Evolutionary conservation across 2,113 vertebrate genomes (phyloP).

Genomic region (Gopherus evgoodei): DNA sequence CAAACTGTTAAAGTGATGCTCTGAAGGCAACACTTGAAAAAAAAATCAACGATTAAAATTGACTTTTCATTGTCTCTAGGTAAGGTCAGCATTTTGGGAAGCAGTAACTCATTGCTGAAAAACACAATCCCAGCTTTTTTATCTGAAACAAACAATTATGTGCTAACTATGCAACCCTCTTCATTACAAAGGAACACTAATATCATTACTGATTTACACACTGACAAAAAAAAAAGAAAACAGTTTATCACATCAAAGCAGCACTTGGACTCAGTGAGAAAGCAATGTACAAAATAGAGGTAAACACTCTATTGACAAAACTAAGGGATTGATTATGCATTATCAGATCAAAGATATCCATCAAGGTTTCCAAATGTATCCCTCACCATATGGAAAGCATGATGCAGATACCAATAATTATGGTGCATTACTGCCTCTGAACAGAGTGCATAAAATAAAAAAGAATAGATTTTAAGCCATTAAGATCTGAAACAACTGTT

Average conservation of each 20-base stretch:
- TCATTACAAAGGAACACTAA: not conserved
- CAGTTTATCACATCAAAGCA: not conserved
- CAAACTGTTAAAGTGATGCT: not conserved
- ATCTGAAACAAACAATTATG: not conserved
- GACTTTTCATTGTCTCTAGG: not conserved
- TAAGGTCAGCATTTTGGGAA: not conserved
- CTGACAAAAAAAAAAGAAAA: not conserved
- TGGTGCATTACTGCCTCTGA: not conserved
- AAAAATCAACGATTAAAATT: fast-evolving
- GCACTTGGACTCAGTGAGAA: not conserved
- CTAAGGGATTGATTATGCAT: not conserved
- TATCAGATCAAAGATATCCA: not conserved
- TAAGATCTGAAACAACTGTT: fast-evolving
- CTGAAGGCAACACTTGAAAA: fast-evolving
- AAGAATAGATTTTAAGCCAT: fast-evolving
- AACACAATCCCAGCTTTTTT: not conserved
- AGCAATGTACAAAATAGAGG: conserved; percentile 13
- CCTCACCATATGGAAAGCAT: fast-evolving
- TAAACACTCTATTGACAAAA: not conserved
- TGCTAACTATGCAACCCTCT: not conserved
- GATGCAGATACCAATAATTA: fast-evolving
- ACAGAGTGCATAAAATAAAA: fast-evolving
- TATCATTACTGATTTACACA: not conserved
- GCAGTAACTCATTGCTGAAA: not conserved
- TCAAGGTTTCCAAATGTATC: fast-evolving